Percentiles rank a stretch among this genome's conserved stretches.
Conservation (phyloP, 2,888 invertebrate genomes). For the Elmis aenea region DNA sequence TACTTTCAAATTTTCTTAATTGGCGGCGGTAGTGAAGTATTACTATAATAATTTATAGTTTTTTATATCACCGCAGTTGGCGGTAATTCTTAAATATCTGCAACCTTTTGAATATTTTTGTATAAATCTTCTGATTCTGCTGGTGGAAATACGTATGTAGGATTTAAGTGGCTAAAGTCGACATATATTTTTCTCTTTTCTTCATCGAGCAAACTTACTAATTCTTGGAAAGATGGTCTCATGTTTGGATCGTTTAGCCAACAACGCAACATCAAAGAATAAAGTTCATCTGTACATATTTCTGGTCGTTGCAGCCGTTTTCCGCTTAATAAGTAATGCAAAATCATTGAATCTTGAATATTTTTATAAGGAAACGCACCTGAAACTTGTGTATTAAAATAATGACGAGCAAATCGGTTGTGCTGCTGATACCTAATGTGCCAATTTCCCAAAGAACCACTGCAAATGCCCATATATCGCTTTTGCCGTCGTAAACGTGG, state of each 20-base stretch:
- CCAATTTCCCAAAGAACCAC: constrained; percentile 81
- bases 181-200: constrained; percentile 52
- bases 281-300: constrained; percentile 64
- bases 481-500: constrained; percentile 67
- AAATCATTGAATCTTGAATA: constrained; percentile 57
- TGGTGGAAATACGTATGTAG: constrained; percentile 57
- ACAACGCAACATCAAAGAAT: constrained; percentile 64
- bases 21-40: no score
- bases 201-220: constrained; percentile 55
- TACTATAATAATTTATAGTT: no score
- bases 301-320: constrained; percentile 64
- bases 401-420: no score
- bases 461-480: constrained; percentile 81
- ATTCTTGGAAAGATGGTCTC: constrained; percentile 62
- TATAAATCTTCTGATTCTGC: not conserved
- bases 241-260: constrained; percentile 59
- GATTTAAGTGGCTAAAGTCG: constrained; percentile 54
- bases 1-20: no score
- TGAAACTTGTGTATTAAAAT: constrained; percentile 28
- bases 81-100: no score
- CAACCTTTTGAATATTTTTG: no score
- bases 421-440: constrained; percentile 62
- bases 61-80: no score
- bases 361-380: constrained; percentile 73
- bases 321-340: constrained; percentile 48